Conservation (phyloP, 2,797 vertebrate species). For the Scarus forsteni region DNA sequence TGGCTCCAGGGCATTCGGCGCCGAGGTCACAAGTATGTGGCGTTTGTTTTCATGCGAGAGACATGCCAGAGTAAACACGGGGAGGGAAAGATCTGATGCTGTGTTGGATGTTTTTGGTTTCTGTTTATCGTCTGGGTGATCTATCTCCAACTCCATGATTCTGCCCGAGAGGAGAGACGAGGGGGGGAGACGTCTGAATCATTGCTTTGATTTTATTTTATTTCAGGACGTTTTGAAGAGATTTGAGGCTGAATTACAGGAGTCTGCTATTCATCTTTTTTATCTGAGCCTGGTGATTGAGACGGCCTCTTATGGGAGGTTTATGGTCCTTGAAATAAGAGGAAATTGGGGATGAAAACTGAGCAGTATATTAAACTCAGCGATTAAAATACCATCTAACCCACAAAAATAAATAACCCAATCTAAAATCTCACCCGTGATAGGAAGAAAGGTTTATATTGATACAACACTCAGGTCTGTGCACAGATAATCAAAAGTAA, state of each 20-base stretch:
- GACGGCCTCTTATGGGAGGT: too few relatives aligned
- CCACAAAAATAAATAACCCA: too few relatives aligned
- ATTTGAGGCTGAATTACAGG: neutral
- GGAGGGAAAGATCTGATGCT: neutral
- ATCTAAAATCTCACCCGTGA: too few relatives aligned
- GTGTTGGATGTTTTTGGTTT: neutral
- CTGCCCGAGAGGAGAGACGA: neutral
- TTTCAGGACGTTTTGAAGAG: neutral
- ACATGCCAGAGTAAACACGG: neutral
- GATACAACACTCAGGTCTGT: too few relatives aligned
- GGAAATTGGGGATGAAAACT: too few relatives aligned
- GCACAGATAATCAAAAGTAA: too few relatives aligned
- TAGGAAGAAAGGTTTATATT: too few relatives aligned
- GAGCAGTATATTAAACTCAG: too few relatives aligned
- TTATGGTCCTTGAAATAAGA: too few relatives aligned
- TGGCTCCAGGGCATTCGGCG: neutral
- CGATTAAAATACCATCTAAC: too few relatives aligned
- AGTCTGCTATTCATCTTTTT: too few relatives aligned
- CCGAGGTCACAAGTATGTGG: neutral
- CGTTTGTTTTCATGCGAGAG: slow-evolving; percentile 10
- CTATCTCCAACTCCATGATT: neutral
- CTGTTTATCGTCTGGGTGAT: neutral
- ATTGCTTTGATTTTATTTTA: neutral
- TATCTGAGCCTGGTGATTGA: too few relatives aligned
- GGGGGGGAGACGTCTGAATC: neutral